Evolutionary conservation across 2,113 vertebrate species (phyloP).

Genomic region (Mesocricetus auratus): DNA sequence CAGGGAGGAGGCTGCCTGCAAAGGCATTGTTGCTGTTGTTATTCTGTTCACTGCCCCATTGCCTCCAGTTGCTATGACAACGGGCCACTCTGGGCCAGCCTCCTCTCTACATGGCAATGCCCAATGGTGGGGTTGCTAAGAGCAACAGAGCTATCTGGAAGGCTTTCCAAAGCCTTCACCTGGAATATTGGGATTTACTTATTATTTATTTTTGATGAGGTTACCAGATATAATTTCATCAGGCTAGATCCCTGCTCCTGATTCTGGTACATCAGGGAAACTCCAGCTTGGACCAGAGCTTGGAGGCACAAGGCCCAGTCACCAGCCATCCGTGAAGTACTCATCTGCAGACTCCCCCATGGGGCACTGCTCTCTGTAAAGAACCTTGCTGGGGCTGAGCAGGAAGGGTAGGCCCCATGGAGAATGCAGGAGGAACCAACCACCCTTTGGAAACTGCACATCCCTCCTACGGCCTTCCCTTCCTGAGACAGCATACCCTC

Average conservation of each 20-base stretch:
- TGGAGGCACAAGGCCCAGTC: slow-evolving; percentile 43
- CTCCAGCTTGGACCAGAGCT: slow-evolving; percentile 12
- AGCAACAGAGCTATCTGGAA: slow-evolving; percentile 81
- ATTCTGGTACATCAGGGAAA: slow-evolving; percentile 46
- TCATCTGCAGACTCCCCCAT: slow-evolving; percentile 11
- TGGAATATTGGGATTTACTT: slow-evolving; percentile 75
- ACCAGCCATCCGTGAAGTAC: slow-evolving; percentile 7
- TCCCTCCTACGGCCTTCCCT: slow-evolving; percentile 35
- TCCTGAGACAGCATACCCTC: slow-evolving; percentile 75
- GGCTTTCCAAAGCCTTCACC: slow-evolving; percentile 82
- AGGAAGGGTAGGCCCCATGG: slow-evolving; percentile 9
- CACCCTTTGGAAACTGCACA: slow-evolving; percentile 46
- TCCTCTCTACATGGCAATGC: slow-evolving; percentile 76
- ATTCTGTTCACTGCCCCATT: slow-evolving; percentile 87
- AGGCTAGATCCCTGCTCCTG: slow-evolving; percentile 65
- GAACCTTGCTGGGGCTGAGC: background rate
- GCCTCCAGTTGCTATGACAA: slow-evolving; percentile 85
- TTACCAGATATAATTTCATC: slow-evolving; percentile 73
- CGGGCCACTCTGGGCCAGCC: slow-evolving; percentile 80
- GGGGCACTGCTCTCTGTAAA: background rate
- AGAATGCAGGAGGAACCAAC: slow-evolving; percentile 51
- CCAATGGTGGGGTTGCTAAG: slow-evolving; percentile 81
- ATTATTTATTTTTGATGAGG: slow-evolving; percentile 64
- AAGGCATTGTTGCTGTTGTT: slow-evolving; percentile 85
- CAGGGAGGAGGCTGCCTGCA: slow-evolving; percentile 79